These are phyloP conservation scores for Dryocosmus kuriphilus DNA, from an alignment of 2,888 invertebrate genomes.

Conservation along the genomic window DNA sequence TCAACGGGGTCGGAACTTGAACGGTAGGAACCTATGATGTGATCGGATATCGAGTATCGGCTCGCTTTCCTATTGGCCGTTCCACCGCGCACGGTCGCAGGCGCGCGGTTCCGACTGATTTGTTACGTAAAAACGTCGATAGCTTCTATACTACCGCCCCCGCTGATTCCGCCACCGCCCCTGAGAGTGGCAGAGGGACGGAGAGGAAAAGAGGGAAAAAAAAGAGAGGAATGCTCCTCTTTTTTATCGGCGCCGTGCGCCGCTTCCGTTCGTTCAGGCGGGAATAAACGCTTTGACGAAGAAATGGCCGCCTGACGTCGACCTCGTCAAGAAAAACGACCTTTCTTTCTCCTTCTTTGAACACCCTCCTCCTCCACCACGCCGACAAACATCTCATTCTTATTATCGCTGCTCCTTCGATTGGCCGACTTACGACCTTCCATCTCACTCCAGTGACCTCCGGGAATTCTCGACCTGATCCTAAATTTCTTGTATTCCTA, in stretches of 20 bases:
- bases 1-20: conserved; percentile 63
- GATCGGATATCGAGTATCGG: conserved; percentile 78
- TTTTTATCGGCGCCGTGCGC: conserved; percentile 75
- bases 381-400: conserved; percentile 46
- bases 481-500: conserved; percentile 10
- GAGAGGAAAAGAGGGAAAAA: conserved; percentile 62
- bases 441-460: background rate
- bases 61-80: conserved; percentile 75
- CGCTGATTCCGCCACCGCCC: conserved; percentile 59
- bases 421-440: conserved; percentile 22
- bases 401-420: conserved; percentile 40
- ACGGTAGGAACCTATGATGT: conserved; percentile 75
- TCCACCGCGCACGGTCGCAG: conserved; percentile 73
- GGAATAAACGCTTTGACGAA: conserved; percentile 76
- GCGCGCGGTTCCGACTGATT: conserved; percentile 77
- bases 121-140: conserved; percentile 78
- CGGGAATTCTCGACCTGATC: conserved; percentile 7
- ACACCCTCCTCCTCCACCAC: conserved; percentile 45
- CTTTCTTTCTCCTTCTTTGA: conserved; percentile 63
- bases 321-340: conserved; percentile 66
- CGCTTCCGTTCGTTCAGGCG: conserved; percentile 71
- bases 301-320: conserved; percentile 74
- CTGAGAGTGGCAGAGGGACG: conserved; percentile 56
- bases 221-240: conserved; percentile 64
- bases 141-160: conserved; percentile 72